A percentile compares a stretch with the other conserved stretches of the same genome.
Evolutionary conservation across 2,113 vertebrate species (phyloP).

Genomic region (Xenopus laevis): DNA sequence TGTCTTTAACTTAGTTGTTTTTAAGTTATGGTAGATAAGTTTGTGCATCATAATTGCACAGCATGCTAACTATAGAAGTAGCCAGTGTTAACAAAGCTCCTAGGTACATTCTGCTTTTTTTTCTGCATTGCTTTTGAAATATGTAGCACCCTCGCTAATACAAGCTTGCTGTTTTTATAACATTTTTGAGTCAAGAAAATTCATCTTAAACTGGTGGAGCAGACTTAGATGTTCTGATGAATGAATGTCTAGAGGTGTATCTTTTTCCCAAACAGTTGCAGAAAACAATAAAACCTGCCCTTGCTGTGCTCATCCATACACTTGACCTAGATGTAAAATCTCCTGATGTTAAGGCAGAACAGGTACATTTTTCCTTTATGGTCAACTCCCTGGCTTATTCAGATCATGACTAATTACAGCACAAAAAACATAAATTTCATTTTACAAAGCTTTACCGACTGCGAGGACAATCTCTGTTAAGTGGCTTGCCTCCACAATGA

Average conservation of each 20-base stretch:
- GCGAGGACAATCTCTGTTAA: constrained; percentile 39
- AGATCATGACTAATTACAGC: constrained; percentile 40
- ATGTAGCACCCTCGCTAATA: constrained; percentile 23
- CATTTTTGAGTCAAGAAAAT: constrained; percentile 1
- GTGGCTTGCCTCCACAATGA: constrained; percentile 17
- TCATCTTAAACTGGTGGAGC: constrained; percentile 14
- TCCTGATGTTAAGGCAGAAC: constrained; percentile 9
- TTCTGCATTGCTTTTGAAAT: constrained; percentile 24
- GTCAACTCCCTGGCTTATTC: constrained; percentile 34
- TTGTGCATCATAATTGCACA: constrained; percentile 11
- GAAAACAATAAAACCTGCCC: constrained; percentile 25
- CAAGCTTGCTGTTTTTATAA: constrained; percentile 22
- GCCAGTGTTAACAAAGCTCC: constrained; percentile 27
- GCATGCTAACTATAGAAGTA: constrained; percentile 16
- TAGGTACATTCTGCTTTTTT: constrained; percentile 28
- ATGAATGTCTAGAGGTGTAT: constrained; percentile 18
- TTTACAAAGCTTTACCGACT: constrained; percentile 38
- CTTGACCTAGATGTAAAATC: constrained; percentile 38
- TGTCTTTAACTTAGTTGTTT: constrained; percentile 30
- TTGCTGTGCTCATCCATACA: constrained; percentile 38
- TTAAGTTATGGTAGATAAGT: constrained; percentile 16
- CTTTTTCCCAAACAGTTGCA: constrained; percentile 8
- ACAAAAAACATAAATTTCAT: constrained; percentile 36
- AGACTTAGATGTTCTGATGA: constrained; percentile 16
- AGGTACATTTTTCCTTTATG: constrained; percentile 42